Evolutionary conservation across 2,113 vertebrate species (phyloP), one percentile per base, ranked within the genome.

Genomic region (Xiphophorus maculatus): DNA sequence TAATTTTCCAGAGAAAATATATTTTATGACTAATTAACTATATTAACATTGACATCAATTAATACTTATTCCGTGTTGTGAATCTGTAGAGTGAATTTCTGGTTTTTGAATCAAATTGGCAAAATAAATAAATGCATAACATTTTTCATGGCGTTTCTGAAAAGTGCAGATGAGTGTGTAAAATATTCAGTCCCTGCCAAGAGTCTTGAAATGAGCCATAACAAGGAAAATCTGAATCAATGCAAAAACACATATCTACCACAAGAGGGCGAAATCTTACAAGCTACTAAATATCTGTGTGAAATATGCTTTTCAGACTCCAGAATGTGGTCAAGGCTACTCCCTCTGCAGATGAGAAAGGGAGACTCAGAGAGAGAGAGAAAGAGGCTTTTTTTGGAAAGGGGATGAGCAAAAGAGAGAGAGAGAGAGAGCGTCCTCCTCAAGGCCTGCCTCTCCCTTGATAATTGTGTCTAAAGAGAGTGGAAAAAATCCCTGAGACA

Each of bases 401-500:
- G 78, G 76, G 63, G 82, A 74, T 76, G 81, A 51, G 63, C 14
- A 77, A 75, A 80, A 42, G 54, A 22, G 61, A 5, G 30, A 81
- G 73, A 76, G 79, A 75, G 82, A 42, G 44, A 17, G 61, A 4
- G 30, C 79, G 73, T 78, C 74, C 79, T 89, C 75, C 83, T 88
- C 89, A 90, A 89, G 87, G 90, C 87, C 81, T 88, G 76, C 79
- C 83, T 79, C 74, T 89, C 90, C 82, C 88, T 82, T 88, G 88
- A 89, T 89, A 89, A 93, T 91, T 87, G 87, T 86, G 86, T 91
- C 82, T 87, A 90, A 91, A 86, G 84, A 91, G 84, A 88, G 88
- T 90, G 90, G 91, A 90, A 93, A 91, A 84, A 94, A 93, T 93
- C 87, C 88, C 86, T 86, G 87, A 90, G 85, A 90, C 88, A 90